Conservation (phyloP, 2,113 vertebrate genomes). For the Scopus umbretta region DNA sequence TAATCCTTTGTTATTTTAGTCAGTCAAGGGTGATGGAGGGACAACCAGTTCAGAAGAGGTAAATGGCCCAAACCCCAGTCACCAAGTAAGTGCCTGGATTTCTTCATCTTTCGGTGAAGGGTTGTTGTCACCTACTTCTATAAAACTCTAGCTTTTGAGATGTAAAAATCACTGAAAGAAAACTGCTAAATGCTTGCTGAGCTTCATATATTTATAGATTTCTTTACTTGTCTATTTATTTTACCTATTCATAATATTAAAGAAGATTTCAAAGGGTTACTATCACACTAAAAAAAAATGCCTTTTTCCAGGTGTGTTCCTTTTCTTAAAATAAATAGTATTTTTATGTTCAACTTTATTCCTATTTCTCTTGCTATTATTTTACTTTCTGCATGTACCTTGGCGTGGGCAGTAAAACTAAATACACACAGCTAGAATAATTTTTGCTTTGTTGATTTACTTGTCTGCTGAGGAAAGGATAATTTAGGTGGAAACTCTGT, state of each 20-base stretch:
- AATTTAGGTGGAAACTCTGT: background rate
- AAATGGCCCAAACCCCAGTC: constrained; percentile 39
- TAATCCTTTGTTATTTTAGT: constrained; percentile 75
- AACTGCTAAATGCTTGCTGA: background rate
- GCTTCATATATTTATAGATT: background rate
- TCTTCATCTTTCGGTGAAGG: constrained; percentile 45
- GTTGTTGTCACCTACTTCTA: background rate
- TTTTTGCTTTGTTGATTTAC: background rate
- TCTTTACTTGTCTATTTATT: background rate
- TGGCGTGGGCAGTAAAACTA: background rate
- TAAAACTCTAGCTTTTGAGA: background rate
- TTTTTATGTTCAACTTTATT: background rate
- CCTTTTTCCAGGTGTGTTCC: background rate
- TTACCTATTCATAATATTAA: background rate
- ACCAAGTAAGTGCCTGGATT: constrained; percentile 69
- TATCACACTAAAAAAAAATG: too few relatives aligned
- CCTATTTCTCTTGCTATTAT: background rate
- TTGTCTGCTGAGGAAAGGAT: background rate
- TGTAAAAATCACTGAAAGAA: background rate
- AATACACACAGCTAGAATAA: background rate
- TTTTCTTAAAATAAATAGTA: background rate
- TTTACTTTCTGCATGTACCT: background rate
- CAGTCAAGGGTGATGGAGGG: constrained; percentile 67
- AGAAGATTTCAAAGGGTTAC: background rate
- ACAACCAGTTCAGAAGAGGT: constrained; percentile 28